These are phyloP conservation scores for Panonychus citri DNA, from an alignment of 1,140 invertebrate genomes.

Conservation along the genomic window DNA sequence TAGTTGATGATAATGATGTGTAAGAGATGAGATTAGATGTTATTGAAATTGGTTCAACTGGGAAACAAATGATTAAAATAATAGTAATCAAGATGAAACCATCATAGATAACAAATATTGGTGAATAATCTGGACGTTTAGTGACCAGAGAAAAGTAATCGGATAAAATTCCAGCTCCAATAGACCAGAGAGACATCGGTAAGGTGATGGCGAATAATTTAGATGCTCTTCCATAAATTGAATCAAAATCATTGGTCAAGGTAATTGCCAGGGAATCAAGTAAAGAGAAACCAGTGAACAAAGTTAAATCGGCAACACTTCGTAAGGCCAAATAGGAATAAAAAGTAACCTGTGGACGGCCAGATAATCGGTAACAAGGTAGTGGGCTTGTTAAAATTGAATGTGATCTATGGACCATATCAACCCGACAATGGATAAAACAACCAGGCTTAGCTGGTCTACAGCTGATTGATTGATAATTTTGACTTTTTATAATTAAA, in stretches of 20 bases:
- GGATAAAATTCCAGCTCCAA: conserved; percentile 11
- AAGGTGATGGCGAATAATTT: neutral
- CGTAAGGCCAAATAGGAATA: conserved; percentile 13
- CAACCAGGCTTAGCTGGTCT: conserved; percentile 11
- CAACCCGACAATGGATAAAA: conserved; percentile 12
- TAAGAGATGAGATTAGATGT: neutral
- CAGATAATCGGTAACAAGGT: conserved; percentile 11
- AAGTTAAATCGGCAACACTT: conserved; percentile 11
- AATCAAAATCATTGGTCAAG: conserved; percentile 14
- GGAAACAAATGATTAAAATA: conserved; percentile 11
- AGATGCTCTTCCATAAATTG: conserved; percentile 11
- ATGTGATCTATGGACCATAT: conserved; percentile 5
- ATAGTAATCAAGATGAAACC: conserved; percentile 12
- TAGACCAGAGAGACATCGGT: conserved; percentile 12
- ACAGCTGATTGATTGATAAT: conserved; percentile 13
- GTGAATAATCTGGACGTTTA: conserved; percentile 12
- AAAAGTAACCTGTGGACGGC: conserved; percentile 13
- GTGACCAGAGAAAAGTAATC: conserved; percentile 11
- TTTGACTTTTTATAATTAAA: conserved; percentile 11
- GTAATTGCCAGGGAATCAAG: conserved; percentile 14
- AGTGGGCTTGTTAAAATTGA: conserved; percentile 5
- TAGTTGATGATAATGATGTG: neutral
- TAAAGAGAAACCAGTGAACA: conserved; percentile 11
- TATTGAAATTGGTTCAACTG: conserved; percentile 3
- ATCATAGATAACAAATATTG: conserved; percentile 12